Percentiles rank a stretch among this genome's conserved stretches.
phyloP scores from a whole-genome alignment of 2,113 vertebrate genomes.

The Seriola rivoliana region DNA sequence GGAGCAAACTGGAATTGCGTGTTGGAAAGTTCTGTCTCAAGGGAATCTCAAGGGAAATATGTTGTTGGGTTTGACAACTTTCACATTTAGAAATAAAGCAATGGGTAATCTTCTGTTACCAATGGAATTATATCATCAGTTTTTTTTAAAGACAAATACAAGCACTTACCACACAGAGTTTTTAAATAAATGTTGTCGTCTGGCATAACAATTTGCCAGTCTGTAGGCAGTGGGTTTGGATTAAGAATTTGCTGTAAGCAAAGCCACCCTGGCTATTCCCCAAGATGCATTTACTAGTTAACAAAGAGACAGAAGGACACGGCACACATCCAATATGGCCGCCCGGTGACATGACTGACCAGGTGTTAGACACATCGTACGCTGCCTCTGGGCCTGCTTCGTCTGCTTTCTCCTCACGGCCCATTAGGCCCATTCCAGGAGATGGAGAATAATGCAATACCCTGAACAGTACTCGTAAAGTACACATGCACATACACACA shows the following conservation, averaged over 20 bases:
- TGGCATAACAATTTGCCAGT: background rate
- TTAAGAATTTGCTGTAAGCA: slow-evolving; percentile 20
- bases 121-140: background rate
- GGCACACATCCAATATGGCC: slow-evolving; percentile 62
- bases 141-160: background rate
- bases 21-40: background rate
- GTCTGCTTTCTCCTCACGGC: slow-evolving; percentile 72
- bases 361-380: slow-evolving; percentile 75
- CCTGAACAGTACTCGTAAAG: slow-evolving; percentile 47
- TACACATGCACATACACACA: slow-evolving; percentile 28
- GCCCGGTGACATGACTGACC: slow-evolving; percentile 70
- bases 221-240: slow-evolving; percentile 16
- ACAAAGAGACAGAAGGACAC: slow-evolving; percentile 65
- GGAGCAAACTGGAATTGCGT: no score
- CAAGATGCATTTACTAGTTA: slow-evolving; percentile 45
- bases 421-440: slow-evolving; percentile 74
- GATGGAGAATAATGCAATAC: slow-evolving; percentile 63
- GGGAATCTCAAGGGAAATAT: background rate
- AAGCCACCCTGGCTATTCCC: background rate
- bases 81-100: background rate
- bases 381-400: slow-evolving; percentile 69
- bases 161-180: background rate
- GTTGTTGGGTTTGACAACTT: background rate
- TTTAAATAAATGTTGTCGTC: background rate
- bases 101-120: background rate